These are phyloP conservation scores for Tangara arthus DNA, from an alignment of 2,797 vertebrate species.

Conservation along the genomic window DNA sequence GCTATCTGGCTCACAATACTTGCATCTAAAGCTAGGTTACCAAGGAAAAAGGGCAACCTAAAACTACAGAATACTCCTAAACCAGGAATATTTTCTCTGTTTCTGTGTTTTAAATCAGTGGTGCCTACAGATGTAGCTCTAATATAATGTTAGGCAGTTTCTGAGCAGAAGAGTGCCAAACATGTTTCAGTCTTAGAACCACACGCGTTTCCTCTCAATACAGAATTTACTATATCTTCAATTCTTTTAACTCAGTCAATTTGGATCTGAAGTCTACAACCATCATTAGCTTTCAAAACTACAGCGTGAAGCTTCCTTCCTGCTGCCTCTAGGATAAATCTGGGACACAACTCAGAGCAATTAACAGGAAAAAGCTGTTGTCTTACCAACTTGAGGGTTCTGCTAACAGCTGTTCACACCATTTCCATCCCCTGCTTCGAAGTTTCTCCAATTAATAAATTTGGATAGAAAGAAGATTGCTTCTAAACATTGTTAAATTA, in stretches of 20 bases:
- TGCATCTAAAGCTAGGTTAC: not conserved
- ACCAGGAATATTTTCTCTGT: not conserved
- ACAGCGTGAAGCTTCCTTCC: not conserved
- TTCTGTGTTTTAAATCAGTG: not conserved
- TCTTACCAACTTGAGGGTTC: not conserved
- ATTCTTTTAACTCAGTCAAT: not conserved
- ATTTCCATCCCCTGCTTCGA: not conserved
- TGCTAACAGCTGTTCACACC: not conserved
- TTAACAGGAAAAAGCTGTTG: not conserved
- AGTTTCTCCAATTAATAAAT: not conserved
- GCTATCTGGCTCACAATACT: not conserved
- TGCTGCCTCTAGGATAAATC: not conserved
- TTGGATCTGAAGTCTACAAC: not conserved
- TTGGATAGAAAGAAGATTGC: not conserved
- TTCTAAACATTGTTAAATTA: not conserved
- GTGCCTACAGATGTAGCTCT: not conserved
- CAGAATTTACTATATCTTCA: not conserved
- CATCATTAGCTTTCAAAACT: not conserved
- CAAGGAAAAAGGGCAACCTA: not conserved
- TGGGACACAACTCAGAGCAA: not conserved
- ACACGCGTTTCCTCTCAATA: not conserved
- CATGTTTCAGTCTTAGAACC: not conserved
- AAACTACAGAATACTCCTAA: not conserved
- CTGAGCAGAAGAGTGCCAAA: not conserved
- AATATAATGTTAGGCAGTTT: not conserved